Conservation (phyloP, 2,888 invertebrate species). For the Hypolimnas misippus region DNA sequence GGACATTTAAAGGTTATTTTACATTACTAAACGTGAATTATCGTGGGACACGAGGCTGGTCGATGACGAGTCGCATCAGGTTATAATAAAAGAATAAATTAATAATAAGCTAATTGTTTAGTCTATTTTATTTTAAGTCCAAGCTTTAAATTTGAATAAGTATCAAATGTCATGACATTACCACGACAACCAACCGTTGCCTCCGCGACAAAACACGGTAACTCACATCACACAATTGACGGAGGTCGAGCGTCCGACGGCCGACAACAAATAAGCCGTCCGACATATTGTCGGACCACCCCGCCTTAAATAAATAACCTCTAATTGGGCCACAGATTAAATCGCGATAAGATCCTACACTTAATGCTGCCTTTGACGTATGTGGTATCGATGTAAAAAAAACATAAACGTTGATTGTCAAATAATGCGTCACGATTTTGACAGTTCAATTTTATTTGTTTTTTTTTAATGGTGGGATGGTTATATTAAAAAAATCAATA, state of each 20-base stretch:
- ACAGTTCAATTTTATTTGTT: background rate
- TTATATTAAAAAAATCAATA: background rate
- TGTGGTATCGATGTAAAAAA: conserved; percentile 4
- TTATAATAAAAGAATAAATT: too few species aligned
- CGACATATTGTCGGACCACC: conserved; percentile 67
- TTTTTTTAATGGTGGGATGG: background rate
- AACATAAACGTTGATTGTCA: conserved; percentile 11
- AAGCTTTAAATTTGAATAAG: conserved; percentile 14
- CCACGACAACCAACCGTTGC: conserved; percentile 45
- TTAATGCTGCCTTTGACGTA: conserved; percentile 47
- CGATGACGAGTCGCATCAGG: too few species aligned
- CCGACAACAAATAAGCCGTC: conserved; percentile 52
- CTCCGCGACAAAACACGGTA: conserved; percentile 58
- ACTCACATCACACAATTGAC: conserved; percentile 78
- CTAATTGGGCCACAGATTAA: conserved; percentile 74
- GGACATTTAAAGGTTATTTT: too few species aligned
- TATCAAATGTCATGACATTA: conserved; percentile 45
- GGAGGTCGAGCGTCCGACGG: conserved; percentile 58
- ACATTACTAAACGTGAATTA: too few species aligned
- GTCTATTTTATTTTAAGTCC: too few species aligned
- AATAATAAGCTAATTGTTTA: too few species aligned
- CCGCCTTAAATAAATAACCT: conserved; percentile 67
- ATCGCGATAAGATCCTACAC: conserved; percentile 62
- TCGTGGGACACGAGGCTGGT: too few species aligned
- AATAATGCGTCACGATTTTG: conserved; percentile 12